Conservation (phyloP, 1,140 invertebrate genomes). For the Drosophila lacertosa region DNA sequence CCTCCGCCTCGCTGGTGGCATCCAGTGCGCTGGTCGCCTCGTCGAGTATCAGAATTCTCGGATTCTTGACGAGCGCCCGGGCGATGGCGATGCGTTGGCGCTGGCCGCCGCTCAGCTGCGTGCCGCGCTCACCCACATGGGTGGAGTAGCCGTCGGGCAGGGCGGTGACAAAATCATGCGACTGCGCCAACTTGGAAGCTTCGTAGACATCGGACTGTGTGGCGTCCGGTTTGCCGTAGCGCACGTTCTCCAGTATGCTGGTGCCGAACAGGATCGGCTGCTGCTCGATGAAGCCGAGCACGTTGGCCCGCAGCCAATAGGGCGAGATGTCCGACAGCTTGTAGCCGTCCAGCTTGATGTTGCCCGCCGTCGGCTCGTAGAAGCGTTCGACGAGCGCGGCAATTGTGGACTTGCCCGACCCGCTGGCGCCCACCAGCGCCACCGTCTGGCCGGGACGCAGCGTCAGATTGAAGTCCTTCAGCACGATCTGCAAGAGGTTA, state of each 20-base stretch:
- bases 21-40: slow-evolving; percentile 97
- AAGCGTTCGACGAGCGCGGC: slow-evolving; percentile 94
- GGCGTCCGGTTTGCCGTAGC: slow-evolving; percentile 92
- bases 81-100: slow-evolving; percentile 96
- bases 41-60: slow-evolving; percentile 93
- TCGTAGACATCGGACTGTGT: slow-evolving; percentile 87
- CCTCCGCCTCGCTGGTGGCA: slow-evolving; percentile 94
- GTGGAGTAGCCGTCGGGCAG: slow-evolving; percentile 95
- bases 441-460: slow-evolving; percentile 95
- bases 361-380: slow-evolving; percentile 92
- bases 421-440: slow-evolving; percentile 95
- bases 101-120: slow-evolving; percentile 95
- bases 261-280: slow-evolving; percentile 97
- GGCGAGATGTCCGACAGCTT: slow-evolving; percentile 91
- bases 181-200: slow-evolving; percentile 95
- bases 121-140: slow-evolving; percentile 94
- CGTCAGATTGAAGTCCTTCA: slow-evolving; percentile 92
- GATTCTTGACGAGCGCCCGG: slow-evolving; percentile 94
- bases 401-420: slow-evolving; percentile 96
- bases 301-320: slow-evolving; percentile 92
- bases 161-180: slow-evolving; percentile 93
- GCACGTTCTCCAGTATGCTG: slow-evolving; percentile 96
- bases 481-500: slow-evolving; percentile 86
- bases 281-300: slow-evolving; percentile 95
- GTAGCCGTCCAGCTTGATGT: slow-evolving; percentile 91